Conservation (phyloP, 92 coral and sea anemone genomes). For the Phenganax stokvisi region DNA sequence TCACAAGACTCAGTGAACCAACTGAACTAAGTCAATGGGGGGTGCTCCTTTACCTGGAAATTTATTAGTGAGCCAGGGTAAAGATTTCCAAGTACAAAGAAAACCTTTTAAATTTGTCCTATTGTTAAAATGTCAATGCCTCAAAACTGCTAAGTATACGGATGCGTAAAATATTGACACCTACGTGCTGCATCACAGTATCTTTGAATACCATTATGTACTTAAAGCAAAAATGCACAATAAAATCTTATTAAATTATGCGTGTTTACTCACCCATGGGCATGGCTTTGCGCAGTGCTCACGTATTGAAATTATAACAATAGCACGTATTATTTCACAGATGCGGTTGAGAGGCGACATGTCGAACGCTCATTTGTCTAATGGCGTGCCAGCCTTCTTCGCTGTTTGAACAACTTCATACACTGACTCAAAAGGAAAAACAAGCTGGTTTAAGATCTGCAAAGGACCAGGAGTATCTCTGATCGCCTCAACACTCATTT, state of each 20-base stretch:
- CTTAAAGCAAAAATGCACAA: too few relatives aligned
- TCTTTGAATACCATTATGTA: too few relatives aligned
- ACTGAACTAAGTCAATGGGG: slow-evolving; percentile 72
- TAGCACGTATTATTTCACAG: too few relatives aligned
- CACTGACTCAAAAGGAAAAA: slow-evolving; percentile 63
- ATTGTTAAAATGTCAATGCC: too few relatives aligned
- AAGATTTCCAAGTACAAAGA: background rate
- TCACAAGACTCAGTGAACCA: slow-evolving; percentile 72
- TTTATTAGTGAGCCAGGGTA: background rate
- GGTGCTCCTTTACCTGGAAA: slow-evolving; percentile 91
- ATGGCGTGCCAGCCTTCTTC: slow-evolving; percentile 97
- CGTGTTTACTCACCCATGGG: background rate
- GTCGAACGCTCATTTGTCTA: slow-evolving; percentile 57
- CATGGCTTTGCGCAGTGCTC: background rate
- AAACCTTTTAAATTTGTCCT: too few relatives aligned
- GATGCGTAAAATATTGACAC: too few relatives aligned
- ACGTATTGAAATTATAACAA: background rate
- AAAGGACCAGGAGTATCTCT: slow-evolving; percentile 65
- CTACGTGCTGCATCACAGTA: too few relatives aligned
- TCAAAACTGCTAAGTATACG: too few relatives aligned
- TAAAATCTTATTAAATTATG: too few relatives aligned
- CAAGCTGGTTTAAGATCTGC: slow-evolving; percentile 76
- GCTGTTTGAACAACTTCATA: slow-evolving; percentile 61
- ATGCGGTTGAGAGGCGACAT: background rate
- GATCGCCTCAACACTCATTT: slow-evolving; percentile 74